Percentiles rank a stretch among this genome's conserved stretches.
These are phyloP conservation scores for Gari tellinella DNA, from an alignment of 2,888 invertebrate genomes.

Conservation along the genomic window DNA sequence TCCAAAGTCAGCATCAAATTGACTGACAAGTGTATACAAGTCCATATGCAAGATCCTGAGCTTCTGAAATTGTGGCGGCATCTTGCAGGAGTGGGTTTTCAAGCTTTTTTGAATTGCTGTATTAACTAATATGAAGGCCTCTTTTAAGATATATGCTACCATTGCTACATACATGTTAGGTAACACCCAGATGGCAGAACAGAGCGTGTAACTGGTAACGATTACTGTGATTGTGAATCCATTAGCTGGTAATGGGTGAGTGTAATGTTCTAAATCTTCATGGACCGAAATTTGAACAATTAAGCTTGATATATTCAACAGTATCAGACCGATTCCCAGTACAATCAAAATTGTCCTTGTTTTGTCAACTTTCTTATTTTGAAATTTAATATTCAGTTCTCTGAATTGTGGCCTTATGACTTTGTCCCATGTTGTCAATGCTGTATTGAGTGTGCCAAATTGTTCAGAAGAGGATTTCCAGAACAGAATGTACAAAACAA, in stretches of 20 bases:
- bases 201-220: too few species aligned
- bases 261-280: too few species aligned
- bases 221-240: too few species aligned
- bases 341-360: not conserved
- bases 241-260: too few species aligned
- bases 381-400: conserved; percentile 17
- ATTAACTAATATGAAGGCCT: too few species aligned
- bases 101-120: not conserved
- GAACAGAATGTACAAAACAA: conserved; percentile 3
- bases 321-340: not conserved
- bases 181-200: too few species aligned
- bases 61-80: not conserved
- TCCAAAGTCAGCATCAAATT: conserved; percentile 1
- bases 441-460: conserved; percentile 16
- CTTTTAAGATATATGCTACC: too few species aligned
- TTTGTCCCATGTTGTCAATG: conserved; percentile 19
- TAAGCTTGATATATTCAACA: conserved; percentile 4
- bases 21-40: conserved; percentile 4
- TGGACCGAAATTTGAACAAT: conserved; percentile 3
- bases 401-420: conserved; percentile 11
- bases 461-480: conserved; percentile 17
- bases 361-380: not conserved
- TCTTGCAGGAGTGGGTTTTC: not conserved
- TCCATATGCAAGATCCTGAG: conserved; percentile 1
- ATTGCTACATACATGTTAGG: too few species aligned